Evolutionary conservation across 2,888 invertebrate species (phyloP).

Genomic region (Scelioninae gen. 2): DNA sequence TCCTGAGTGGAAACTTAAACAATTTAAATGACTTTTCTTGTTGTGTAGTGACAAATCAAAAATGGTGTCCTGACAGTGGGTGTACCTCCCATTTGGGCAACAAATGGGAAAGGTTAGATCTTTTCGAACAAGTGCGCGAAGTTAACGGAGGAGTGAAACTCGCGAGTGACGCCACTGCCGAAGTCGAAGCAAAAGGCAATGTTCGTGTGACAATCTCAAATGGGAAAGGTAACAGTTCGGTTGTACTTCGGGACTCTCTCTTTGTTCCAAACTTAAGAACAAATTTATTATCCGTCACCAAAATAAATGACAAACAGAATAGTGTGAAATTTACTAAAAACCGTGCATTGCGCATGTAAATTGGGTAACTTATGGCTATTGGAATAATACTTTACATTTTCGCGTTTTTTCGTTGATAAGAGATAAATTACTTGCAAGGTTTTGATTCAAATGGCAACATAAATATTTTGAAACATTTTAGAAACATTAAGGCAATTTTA

Average conservation of each 20-base stretch:
- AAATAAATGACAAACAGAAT: too few relatives aligned
- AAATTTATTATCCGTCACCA: too few relatives aligned
- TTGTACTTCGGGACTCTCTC: not conserved
- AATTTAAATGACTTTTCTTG: not conserved
- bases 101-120: constrained; percentile 2
- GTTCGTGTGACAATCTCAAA: constrained; percentile 8
- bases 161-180: constrained; percentile 35
- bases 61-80: constrained; percentile 34
- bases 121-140: not conserved
- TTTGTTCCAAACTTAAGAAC: not conserved
- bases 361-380: too few relatives aligned
- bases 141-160: constrained; percentile 25
- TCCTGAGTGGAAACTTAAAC: not conserved
- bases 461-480: too few relatives aligned
- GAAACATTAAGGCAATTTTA: too few relatives aligned
- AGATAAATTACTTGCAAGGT: too few relatives aligned
- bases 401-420: too few relatives aligned
- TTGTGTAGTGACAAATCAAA: not conserved
- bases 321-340: too few relatives aligned
- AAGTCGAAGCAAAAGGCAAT: constrained; percentile 43
- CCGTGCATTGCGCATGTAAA: too few relatives aligned
- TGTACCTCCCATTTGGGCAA: constrained; percentile 38
- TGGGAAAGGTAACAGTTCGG: not conserved
- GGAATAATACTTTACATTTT: too few relatives aligned
- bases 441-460: too few relatives aligned